Evolutionary conservation across 64 coral and sea anemone species (phyloP), one percentile per base, ranked within the genome.

Genomic region (Hydrozoanthus tunicans): DNA sequence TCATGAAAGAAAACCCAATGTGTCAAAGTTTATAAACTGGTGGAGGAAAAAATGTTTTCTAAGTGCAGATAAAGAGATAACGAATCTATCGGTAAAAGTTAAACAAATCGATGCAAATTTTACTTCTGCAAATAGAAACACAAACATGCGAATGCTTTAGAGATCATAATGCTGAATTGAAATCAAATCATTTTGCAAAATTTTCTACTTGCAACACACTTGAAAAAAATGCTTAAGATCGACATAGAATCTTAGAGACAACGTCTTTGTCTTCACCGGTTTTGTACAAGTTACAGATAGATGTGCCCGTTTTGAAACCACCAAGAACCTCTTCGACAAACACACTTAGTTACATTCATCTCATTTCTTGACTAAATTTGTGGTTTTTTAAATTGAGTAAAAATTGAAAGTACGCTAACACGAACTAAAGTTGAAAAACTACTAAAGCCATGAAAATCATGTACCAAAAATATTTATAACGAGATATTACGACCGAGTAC

Each of bases 101-200:
- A 65, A 83, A 83, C 27, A 67, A 83, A 83, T 56, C 8, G 53
- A 88, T 73, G 57, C 55, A 75, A 88, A 88, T 73, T 72, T 75
- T 88, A 12, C 69, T 53, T 86, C 25, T 86, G 83, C 73, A 86
- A 86, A 74, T 88, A 88, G 69, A 88, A 73, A 88, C 67, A 7
- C 68, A 60, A 73, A 88, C 56, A 88, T 72, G 68, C 20, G 12
- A 1, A 23, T 0, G 55, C 61, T 62, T 62, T 59, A 80, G 61
- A 62, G n/a, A 24, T 4, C 58, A 80, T 59, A 80, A 59, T 62
- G 57, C 3, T 80, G n/a, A 80, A 12, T 7, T 43, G 32, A 43
- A 24, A 80, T 26, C 56, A 10, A 26, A 27, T 62, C 61, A 58
- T 80, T 9, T 11, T 24, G 53, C 9, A 62, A 2, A 61, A 11